Conservation (phyloP, 2,888 invertebrate genomes). For the Alentia gelatinosa region DNA sequence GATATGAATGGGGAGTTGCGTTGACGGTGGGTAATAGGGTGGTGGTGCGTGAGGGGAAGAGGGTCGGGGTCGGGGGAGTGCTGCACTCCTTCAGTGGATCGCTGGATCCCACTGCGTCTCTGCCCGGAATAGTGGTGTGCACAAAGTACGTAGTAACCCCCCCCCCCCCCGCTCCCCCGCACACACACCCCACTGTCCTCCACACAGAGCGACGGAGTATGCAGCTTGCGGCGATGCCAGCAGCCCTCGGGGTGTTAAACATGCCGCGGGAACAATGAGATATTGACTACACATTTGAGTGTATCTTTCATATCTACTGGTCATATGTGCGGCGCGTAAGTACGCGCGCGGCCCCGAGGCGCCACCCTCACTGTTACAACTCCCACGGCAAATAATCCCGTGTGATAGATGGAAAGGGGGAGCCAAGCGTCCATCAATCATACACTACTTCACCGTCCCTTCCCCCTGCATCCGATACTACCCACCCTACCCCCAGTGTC, state of each 20-base stretch:
- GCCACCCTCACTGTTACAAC: neutral
- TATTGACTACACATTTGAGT: conserved; percentile 24
- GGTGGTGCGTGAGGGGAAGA: neutral
- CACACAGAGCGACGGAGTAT: too few species aligned
- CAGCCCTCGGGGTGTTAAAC: neutral
- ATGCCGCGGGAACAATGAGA: neutral
- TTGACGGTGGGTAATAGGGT: too few species aligned
- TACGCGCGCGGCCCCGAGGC: neutral
- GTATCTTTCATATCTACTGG: neutral
- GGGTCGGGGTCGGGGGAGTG: neutral
- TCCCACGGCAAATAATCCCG: neutral
- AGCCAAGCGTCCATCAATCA: neutral
- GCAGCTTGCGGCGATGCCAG: too few species aligned
- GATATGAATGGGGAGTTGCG: too few species aligned
- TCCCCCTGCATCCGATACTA: neutral
- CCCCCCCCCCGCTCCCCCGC: neutral
- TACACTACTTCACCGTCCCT: neutral
- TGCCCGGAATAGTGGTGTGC: too few species aligned
- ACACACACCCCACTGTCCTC: too few species aligned
- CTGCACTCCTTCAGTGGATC: neutral
- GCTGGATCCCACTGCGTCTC: neutral
- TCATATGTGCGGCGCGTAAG: neutral
- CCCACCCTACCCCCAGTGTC: too few species aligned
- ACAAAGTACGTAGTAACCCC: neutral
- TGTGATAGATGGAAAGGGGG: neutral